Evolutionary conservation across 2,888 invertebrate species (phyloP).

Genomic region (Parnassius apollo): DNA sequence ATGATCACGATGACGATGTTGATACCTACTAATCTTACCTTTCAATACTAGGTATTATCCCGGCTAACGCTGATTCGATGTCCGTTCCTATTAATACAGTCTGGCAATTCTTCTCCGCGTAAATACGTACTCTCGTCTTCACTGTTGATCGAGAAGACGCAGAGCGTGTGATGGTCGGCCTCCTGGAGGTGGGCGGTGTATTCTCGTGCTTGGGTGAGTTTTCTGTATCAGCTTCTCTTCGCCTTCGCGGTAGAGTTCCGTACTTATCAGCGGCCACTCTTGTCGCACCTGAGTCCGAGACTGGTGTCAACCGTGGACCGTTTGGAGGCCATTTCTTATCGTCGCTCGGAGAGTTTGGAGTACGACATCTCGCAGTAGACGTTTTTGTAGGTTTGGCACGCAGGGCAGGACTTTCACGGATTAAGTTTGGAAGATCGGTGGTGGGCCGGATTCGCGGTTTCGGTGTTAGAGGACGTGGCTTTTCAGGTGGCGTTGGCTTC

Average conservation of each 20-base stretch:
- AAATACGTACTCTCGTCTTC: slow-evolving; percentile 83
- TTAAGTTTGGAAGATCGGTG: slow-evolving; percentile 76
- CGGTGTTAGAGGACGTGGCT: slow-evolving; percentile 69
- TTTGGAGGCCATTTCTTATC: slow-evolving; percentile 87
- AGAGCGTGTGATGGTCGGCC: slow-evolving; percentile 67
- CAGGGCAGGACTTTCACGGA: slow-evolving; percentile 71
- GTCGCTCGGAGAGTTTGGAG: slow-evolving; percentile 84
- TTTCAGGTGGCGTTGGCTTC: slow-evolving; percentile 76
- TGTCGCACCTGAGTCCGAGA: slow-evolving; percentile 57
- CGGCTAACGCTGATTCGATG: slow-evolving; percentile 86
- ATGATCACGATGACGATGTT: too few relatives aligned
- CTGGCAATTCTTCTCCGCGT: slow-evolving; percentile 89
- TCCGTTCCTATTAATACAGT: slow-evolving; percentile 88
- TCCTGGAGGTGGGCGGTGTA: slow-evolving; percentile 59
- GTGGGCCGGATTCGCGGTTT: slow-evolving; percentile 74
- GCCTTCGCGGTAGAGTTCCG: slow-evolving; percentile 88
- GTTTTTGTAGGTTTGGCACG: slow-evolving; percentile 76
- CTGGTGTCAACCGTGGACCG: slow-evolving; percentile 61
- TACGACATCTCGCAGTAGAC: slow-evolving; percentile 81
- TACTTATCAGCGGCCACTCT: slow-evolving; percentile 85
- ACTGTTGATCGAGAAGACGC: slow-evolving; percentile 62
- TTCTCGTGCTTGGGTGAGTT: slow-evolving; percentile 72
- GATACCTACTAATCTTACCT: slow-evolving; percentile 45
- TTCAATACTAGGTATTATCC: slow-evolving; percentile 75
- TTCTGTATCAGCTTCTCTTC: slow-evolving; percentile 84